These are phyloP conservation scores for Excalfactoria chinensis DNA, from an alignment of 2,113 vertebrate genomes.

Conservation along the genomic window DNA sequence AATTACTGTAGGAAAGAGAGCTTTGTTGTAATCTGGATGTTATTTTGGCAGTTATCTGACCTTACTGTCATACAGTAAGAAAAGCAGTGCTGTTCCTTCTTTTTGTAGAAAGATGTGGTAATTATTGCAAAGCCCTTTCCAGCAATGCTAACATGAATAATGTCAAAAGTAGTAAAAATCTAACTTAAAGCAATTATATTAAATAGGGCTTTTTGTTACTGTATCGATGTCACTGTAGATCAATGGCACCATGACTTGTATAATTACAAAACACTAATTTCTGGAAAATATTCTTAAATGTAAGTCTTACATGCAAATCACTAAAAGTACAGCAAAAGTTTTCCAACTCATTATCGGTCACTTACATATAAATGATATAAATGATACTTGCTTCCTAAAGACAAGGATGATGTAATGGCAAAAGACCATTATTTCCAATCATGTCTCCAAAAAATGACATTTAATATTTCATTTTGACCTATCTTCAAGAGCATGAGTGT, in stretches of 20 bases:
- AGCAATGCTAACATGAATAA: not conserved
- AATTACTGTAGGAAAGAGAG: not conserved
- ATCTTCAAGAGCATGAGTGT: not conserved
- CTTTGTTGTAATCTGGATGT: not conserved
- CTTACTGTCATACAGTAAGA: not conserved
- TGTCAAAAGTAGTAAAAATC: not conserved
- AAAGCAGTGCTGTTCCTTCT: not conserved
- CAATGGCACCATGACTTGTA: not conserved
- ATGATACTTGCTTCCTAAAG: not conserved
- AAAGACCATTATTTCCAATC: not conserved
- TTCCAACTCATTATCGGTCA: not conserved
- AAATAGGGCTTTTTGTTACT: not conserved
- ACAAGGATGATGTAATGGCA: not conserved
- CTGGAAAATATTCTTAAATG: not conserved
- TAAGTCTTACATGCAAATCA: not conserved
- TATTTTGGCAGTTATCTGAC: not conserved
- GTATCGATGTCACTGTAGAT: not conserved
- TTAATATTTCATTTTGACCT: not conserved
- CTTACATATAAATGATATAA: not conserved
- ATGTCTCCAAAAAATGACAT: not conserved
- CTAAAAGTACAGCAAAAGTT: not conserved
- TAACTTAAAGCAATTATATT: not conserved
- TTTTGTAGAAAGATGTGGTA: not conserved
- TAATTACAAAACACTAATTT: not conserved
- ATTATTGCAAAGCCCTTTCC: not conserved